These are phyloP conservation scores for Casuarius casuarius DNA, from an alignment of 2,113 vertebrate genomes.

Conservation along the genomic window DNA sequence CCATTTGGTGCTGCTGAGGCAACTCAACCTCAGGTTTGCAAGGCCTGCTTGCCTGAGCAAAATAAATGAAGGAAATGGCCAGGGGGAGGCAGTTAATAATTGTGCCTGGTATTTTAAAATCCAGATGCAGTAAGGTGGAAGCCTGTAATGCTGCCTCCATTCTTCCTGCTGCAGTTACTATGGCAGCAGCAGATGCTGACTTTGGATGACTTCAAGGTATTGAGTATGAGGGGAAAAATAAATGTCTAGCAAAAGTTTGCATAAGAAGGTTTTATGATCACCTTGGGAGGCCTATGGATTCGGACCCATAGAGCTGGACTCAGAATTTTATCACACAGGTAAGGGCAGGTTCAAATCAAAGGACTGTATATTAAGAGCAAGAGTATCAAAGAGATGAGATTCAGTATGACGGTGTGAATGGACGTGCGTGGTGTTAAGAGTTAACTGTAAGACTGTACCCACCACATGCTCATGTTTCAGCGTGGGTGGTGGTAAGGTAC, in stretches of 20 bases:
- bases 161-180: conserved; percentile 36
- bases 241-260: neutral
- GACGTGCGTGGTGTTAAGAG: neutral
- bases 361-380: neutral
- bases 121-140: neutral
- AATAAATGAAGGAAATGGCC: conserved; percentile 42
- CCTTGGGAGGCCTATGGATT: neutral
- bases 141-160: neutral
- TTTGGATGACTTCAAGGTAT: conserved; percentile 2
- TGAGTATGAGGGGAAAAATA: neutral
- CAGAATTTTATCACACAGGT: neutral
- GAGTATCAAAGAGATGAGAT: neutral
- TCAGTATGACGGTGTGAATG: neutral
- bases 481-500: neutral
- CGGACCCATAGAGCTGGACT: neutral
- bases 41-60: neutral
- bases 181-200: conserved; percentile 15
- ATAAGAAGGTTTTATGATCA: neutral
- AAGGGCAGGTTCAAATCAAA: neutral
- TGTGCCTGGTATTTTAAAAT: conserved; percentile 17
- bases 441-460: neutral
- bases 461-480: neutral
- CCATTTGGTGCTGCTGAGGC: conserved; percentile 20
- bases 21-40: conserved; percentile 7
- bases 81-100: conserved; percentile 11